A percentile compares a stretch with the other conserved stretches of the same genome.
These are phyloP conservation scores for Artibeus lituratus DNA, from an alignment of 2,797 vertebrate species.

Conservation along the genomic window DNA sequence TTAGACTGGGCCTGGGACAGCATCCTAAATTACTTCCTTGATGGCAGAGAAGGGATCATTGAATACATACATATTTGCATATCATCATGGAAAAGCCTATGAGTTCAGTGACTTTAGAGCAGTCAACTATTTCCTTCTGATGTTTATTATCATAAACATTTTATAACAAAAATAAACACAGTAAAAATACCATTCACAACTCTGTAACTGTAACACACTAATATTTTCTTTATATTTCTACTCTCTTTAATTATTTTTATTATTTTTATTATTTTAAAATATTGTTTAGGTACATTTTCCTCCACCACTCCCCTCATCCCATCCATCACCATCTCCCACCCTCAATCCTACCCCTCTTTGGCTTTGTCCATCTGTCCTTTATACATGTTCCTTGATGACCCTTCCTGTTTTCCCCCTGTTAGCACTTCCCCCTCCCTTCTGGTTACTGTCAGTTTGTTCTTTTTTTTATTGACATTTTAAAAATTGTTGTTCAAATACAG, in stretches of 20 bases:
- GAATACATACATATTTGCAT: background rate
- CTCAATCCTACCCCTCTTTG: no score
- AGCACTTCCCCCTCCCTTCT: background rate
- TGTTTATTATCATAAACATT: background rate
- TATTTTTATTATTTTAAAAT: no score
- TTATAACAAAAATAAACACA: conserved; percentile 1
- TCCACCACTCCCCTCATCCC: no score
- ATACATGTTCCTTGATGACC: no score
- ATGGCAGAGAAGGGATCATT: background rate
- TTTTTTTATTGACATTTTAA: no score
- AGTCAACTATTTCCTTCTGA: background rate
- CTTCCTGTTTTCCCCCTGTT: background rate
- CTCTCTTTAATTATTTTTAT: no score
- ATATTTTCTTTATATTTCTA: background rate
- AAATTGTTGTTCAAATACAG: no score
- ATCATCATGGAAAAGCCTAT: background rate
- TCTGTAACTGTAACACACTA: background rate
- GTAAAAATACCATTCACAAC: background rate
- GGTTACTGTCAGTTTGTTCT: background rate
- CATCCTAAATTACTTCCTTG: background rate
- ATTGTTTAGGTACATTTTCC: no score
- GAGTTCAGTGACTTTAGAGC: background rate
- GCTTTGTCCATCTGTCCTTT: no score
- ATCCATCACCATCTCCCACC: no score
- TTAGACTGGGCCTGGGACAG: background rate